Conservation (phyloP, 2,113 vertebrate species). For the Myotis brandtii region DNA sequence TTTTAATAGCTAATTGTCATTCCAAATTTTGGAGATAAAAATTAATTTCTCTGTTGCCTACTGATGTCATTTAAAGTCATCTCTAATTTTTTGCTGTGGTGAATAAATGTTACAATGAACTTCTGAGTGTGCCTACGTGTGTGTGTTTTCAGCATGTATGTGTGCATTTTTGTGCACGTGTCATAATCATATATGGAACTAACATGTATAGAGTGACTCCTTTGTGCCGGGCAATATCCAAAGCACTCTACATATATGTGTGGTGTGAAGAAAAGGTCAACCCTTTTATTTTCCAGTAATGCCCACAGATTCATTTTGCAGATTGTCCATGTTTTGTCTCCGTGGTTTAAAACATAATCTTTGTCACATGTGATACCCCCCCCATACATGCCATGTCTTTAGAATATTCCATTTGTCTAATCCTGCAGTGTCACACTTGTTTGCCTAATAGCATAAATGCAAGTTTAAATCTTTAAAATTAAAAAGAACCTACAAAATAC, state of each 20-base stretch:
- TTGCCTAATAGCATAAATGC: not conserved
- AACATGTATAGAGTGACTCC: not conserved
- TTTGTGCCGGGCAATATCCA: not conserved
- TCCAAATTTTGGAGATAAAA: not conserved
- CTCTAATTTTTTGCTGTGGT: not conserved
- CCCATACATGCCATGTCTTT: not conserved
- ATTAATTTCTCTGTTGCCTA: not conserved
- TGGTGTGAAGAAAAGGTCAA: conserved; percentile 2
- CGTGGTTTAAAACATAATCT: not conserved
- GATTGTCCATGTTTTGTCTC: not conserved
- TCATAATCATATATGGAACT: not conserved
- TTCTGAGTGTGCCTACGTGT: not conserved
- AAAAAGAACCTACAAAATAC: not conserved
- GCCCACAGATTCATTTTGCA: not conserved
- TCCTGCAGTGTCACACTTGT: not conserved
- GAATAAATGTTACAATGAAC: not conserved
- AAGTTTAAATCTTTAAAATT: not conserved
- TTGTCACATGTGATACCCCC: not conserved
- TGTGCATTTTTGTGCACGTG: not conserved
- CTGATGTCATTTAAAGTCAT: not conserved
- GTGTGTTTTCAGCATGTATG: not conserved
- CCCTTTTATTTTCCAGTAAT: not conserved
- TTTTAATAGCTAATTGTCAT: not conserved
- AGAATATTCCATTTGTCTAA: not conserved
- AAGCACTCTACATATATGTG: not conserved